Evolutionary conservation across 2,888 invertebrate species (phyloP), one percentile per base, ranked within the genome.

Genomic region (Papilio elwesi): DNA sequence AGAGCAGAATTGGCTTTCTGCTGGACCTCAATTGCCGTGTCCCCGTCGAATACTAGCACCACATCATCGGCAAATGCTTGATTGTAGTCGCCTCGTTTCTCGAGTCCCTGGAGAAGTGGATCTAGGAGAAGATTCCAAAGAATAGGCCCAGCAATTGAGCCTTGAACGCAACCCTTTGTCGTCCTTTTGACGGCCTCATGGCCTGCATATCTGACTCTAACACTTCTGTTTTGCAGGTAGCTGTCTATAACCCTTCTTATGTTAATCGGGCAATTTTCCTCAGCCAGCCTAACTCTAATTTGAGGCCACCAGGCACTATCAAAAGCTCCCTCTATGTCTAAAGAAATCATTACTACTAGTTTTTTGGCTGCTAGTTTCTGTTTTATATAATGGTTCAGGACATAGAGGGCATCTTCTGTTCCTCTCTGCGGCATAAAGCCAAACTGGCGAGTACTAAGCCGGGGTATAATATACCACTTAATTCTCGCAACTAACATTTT

Each of bases 1-100:
- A 76, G 70, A 9, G 69, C 64, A 26, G 55, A 51, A n/a, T 72
- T 75, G 5, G 74, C 72, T 7, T 13, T 1, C 13, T 26, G 47
- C 15, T 68, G 38, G 0, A 68, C 57, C 15, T 59, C 70, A 0
- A 12, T 26, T 1, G 71, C 74, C 2, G 69, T 66, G 12, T 70
- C 16, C 0, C 68, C 74, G 38, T 48, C 69, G 12, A 68, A 48
- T 0, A 64, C 49, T 9, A 73, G 0, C 0, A 75, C 13, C 0
- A 68, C 52, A n/a, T n/a, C n/a, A n/a, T n/a, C n/a, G n/a, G n/a
- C n/a, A n/a, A n/a, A n/a, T n/a, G n/a, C n/a, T n/a, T 65, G 49
- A 26, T 4, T 6, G 9, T 59, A 59, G 11, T 15, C 16, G 16
- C 16, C 55, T 55, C 16, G 13, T 10, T 10, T 7, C 36, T 3